Evolutionary conservation across 35 echinoderm and acorn worm species (phyloP).

Genomic region (Strongylocentrotus purpuratus): DNA sequence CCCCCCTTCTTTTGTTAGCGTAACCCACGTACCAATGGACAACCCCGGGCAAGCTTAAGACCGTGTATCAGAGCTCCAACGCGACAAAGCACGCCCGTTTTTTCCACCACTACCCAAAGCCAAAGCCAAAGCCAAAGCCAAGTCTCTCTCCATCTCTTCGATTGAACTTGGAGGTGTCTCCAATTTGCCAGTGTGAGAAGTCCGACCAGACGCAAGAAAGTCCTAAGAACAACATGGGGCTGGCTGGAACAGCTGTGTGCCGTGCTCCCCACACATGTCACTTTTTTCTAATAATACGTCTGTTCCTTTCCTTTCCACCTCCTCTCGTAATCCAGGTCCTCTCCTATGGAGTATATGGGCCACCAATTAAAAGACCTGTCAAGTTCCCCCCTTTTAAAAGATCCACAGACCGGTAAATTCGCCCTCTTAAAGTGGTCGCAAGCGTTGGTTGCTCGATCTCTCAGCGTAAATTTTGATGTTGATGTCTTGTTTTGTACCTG

Average conservation of each 20-base stretch:
- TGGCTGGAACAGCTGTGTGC: constrained; percentile 44
- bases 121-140: constrained; percentile 6
- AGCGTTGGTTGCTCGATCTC: not conserved
- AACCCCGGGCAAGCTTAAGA: constrained; percentile 33
- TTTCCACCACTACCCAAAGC: not conserved
- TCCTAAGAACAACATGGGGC: not conserved
- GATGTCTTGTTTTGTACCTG: too few species aligned
- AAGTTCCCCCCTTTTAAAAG: constrained; percentile 20
- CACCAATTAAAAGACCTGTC: constrained; percentile 41
- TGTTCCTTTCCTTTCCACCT: not conserved
- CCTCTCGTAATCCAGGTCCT: not conserved
- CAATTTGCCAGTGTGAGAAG: constrained; percentile 3
- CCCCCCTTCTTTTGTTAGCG: constrained; percentile 24
- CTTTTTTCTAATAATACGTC: not conserved
- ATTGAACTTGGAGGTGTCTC: constrained; percentile 24
- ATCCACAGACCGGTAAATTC: constrained; percentile 14
- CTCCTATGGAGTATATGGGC: not conserved
- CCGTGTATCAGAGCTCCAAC: not conserved
- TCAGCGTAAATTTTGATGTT: too few species aligned
- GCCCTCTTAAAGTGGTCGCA: not conserved
- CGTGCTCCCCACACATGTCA: constrained; percentile 24
- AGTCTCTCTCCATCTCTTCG: constrained; percentile 9
- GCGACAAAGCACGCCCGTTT: constrained; percentile 16
- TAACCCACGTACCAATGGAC: constrained; percentile 26
- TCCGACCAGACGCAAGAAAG: constrained; percentile 30